Conservation (phyloP, 2,113 vertebrate species). For the Pantherophis guttatus region DNA sequence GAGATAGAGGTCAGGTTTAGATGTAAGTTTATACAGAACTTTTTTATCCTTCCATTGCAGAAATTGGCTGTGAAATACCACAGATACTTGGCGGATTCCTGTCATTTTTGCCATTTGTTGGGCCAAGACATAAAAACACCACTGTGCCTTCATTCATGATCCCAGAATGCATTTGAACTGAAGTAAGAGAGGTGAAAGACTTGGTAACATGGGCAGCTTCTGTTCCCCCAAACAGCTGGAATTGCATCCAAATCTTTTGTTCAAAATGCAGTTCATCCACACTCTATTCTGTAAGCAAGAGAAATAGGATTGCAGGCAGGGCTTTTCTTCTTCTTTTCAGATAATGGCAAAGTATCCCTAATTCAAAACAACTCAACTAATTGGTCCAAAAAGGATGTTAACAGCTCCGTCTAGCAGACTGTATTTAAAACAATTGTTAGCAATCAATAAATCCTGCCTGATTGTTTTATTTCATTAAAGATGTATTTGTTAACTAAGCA, state of each 20-base stretch:
- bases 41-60: constrained; percentile 52
- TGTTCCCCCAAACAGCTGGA: constrained; percentile 40
- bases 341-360: constrained; percentile 72
- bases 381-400: constrained; percentile 71
- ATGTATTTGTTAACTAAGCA: constrained; percentile 74
- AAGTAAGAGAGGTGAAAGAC: constrained; percentile 55
- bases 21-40: constrained; percentile 55
- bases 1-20: constrained; percentile 53
- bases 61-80: constrained; percentile 56
- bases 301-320: background rate
- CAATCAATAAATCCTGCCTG: constrained; percentile 78
- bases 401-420: constrained; percentile 70
- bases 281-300: constrained; percentile 20
- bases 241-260: constrained; percentile 36
- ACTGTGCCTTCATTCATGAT: constrained; percentile 51
- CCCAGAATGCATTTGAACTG: constrained; percentile 57
- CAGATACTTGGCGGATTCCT: constrained; percentile 50
- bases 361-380: constrained; percentile 82
- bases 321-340: constrained; percentile 51
- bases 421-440: constrained; percentile 77
- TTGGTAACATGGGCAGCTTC: constrained; percentile 26
- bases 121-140: constrained; percentile 40
- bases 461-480: constrained; percentile 77
- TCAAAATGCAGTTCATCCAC: background rate
- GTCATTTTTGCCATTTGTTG: constrained; percentile 55